phyloP scores from a whole-genome alignment of 2,797 vertebrate genomes.

The Bradypodion pumilum region DNA sequence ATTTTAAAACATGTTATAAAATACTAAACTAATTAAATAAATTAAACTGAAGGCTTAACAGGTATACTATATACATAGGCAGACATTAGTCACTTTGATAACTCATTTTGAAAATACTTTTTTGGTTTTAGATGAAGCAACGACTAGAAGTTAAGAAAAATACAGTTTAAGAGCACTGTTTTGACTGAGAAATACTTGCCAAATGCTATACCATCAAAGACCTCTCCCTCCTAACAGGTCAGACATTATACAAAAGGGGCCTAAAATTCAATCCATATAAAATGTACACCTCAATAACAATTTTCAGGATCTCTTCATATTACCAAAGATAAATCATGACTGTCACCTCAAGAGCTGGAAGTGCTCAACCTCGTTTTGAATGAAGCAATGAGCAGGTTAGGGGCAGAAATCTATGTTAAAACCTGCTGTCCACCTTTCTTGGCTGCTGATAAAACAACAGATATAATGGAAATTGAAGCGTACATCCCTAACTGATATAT shows the following conservation, averaged over 20 bases:
- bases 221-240: neutral
- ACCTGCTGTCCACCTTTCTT: neutral
- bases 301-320: neutral
- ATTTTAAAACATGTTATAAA: neutral
- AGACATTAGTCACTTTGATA: neutral
- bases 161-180: neutral
- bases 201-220: neutral
- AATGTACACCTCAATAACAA: neutral
- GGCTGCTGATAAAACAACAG: too few relatives aligned
- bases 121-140: neutral
- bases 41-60: neutral
- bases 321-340: conserved; percentile 1
- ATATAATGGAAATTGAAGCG: neutral
- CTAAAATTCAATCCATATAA: neutral
- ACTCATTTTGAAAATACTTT: neutral
- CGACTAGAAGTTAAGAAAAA: neutral
- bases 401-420: neutral
- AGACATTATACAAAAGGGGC: neutral
- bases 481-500: neutral
- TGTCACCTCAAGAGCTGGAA: neutral
- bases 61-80: neutral
- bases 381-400: neutral
- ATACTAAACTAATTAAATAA: neutral
- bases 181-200: neutral
- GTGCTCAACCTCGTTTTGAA: neutral